Percentiles rank a stretch among this genome's conserved stretches.
Evolutionary conservation across 1,140 invertebrate species (phyloP).

Genomic region (Sitobion miscanthi): DNA sequence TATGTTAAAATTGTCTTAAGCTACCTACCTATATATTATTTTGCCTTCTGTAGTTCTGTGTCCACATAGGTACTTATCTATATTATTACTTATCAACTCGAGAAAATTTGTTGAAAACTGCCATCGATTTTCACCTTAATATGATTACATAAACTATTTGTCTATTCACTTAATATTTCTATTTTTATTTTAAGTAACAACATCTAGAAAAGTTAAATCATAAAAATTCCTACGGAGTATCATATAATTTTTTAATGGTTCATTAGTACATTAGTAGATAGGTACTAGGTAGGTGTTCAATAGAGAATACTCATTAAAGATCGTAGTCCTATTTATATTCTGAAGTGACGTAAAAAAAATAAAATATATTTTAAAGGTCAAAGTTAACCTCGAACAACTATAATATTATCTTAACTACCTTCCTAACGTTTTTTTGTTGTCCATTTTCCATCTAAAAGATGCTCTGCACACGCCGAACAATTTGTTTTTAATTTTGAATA

Average conservation of each 20-base stretch:
- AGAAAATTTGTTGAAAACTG: neutral
- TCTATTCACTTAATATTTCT: neutral
- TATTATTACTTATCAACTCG: neutral
- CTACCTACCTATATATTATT: neutral
- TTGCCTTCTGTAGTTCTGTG: neutral
- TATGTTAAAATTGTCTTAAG: neutral
- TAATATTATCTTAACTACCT: neutral
- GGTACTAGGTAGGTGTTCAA: neutral
- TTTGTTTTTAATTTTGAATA: neutral
- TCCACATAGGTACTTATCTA: neutral
- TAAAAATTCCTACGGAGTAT: neutral
- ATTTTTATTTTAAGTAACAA: neutral
- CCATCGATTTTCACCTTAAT: neutral
- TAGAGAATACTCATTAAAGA: neutral
- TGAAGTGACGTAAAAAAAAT: neutral
- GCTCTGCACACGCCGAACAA: neutral
- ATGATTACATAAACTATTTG: neutral
- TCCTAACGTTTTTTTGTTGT: neutral
- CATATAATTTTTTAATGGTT: neutral
- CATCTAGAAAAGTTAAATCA: neutral
- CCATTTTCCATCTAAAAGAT: neutral
- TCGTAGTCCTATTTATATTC: neutral
- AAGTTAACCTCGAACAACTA: neutral
- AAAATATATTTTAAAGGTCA: neutral
- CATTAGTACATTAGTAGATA: neutral